Evolutionary conservation across 2,888 invertebrate species (phyloP).

Genomic region (Campaea margaritaria): DNA sequence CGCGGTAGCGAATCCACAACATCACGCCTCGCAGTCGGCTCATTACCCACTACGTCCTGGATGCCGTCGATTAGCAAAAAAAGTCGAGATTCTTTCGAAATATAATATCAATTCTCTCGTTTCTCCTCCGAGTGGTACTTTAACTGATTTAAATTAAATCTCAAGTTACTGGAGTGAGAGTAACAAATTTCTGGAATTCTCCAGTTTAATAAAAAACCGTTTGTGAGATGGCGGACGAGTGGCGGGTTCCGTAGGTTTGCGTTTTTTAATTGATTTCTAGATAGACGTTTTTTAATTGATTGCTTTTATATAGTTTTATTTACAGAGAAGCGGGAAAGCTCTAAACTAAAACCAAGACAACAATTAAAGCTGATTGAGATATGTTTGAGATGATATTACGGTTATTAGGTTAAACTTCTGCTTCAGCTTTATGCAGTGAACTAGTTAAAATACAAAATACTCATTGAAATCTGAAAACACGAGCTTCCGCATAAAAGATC

Average conservation of each 20-base stretch:
- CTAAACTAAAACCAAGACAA: too few relatives aligned
- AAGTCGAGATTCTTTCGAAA: constrained; percentile 1
- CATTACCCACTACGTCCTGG: too few relatives aligned
- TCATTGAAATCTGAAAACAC: background rate
- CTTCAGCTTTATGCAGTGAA: too few relatives aligned
- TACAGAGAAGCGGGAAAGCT: too few relatives aligned
- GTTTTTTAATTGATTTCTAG: background rate
- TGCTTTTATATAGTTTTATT: too few relatives aligned
- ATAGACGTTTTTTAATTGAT: background rate
- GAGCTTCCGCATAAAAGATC: constrained; percentile 1
- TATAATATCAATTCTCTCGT: constrained; percentile 20
- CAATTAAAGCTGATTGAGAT: too few relatives aligned
- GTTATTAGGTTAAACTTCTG: too few relatives aligned
- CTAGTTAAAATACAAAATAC: background rate
- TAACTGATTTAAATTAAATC: constrained; percentile 29
- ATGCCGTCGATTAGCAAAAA: constrained; percentile 14
- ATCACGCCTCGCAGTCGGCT: too few relatives aligned
- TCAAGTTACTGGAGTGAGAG: constrained; percentile 13
- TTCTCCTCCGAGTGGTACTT: constrained; percentile 11
- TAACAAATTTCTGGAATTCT: constrained; percentile 21
- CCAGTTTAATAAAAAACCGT: constrained; percentile 4
- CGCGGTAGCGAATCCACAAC: too few relatives aligned
- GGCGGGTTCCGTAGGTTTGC: constrained; percentile 1
- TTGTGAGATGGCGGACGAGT: background rate
- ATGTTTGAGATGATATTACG: too few relatives aligned